A percentile compares a stretch with the other conserved stretches of the same genome.
phyloP scores from a whole-genome alignment of 1,140 invertebrate species.

The fruit fly (Drosophila melanogaster) region DNA sequence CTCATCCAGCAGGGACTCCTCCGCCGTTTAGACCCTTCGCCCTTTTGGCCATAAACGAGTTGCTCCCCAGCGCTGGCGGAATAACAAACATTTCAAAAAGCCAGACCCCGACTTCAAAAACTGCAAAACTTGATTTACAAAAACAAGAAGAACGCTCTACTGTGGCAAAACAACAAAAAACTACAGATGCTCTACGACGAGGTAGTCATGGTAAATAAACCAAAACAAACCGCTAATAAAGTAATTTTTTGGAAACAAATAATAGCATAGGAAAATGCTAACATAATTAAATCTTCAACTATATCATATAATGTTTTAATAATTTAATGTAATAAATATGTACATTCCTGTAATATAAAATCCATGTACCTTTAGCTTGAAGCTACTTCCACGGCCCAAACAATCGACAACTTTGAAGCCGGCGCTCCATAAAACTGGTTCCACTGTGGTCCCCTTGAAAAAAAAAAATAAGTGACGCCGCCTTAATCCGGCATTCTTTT shows the following conservation, averaged over 20 bases:
- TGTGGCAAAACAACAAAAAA: constrained; percentile 37
- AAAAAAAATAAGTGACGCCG: constrained; percentile 29
- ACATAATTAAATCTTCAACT: too few relatives aligned
- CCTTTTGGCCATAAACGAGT: constrained; percentile 61
- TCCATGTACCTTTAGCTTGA: background rate
- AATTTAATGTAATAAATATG: background rate
- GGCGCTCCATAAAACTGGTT: constrained; percentile 69
- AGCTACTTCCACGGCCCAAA: constrained; percentile 23
- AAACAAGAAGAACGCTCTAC: constrained; percentile 29
- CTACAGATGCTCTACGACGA: constrained; percentile 50
- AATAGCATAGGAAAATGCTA: too few relatives aligned
- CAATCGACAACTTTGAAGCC: constrained; percentile 58
- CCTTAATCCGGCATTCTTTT: constrained; percentile 74
- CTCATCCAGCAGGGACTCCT: constrained; percentile 31
- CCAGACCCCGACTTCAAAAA: constrained; percentile 53
- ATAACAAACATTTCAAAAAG: constrained; percentile 72
- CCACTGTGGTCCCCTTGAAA: constrained; percentile 20
- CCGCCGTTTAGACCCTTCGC: constrained; percentile 4
- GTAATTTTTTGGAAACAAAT: constrained; percentile 10
- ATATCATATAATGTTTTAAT: too few relatives aligned
- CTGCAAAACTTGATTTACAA: constrained; percentile 78
- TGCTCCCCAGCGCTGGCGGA: constrained; percentile 66
- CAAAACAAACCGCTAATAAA: constrained; percentile 7
- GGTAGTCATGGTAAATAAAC: background rate
- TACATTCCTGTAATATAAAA: background rate